Evolutionary conservation across 2,888 invertebrate species (phyloP), one percentile per base, ranked within the genome.

Genomic region (Tenthredo livida): DNA sequence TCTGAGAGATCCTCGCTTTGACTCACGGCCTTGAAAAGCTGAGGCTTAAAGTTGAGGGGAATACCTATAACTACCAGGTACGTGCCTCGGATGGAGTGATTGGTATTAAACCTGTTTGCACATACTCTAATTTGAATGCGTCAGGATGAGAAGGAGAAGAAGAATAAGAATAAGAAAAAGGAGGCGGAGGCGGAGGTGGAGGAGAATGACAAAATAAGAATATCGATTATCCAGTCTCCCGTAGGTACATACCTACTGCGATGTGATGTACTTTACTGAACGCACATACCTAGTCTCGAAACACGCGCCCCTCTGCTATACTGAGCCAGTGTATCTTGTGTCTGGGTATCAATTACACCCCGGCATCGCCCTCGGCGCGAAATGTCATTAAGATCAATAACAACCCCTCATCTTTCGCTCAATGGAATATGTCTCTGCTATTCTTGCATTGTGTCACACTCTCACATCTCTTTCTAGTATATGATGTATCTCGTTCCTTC

Each of bases 351-450:
- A 91, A 91, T 92, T 92, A 91, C 92, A 90, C 87, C 87, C 88
- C 86, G 87, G 72, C 86, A 87, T 89, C 87, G 91, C 92, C 91
- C 87, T 87, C 88, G 91, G 90, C 91, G 90, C 89, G 90, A 92
- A 91, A 92, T 91, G 89, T 92, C 91, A 92, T 92, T 91, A 91
- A 91, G 92, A 92, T 92, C 92, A 90, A 92, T 92, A 92, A 91
- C 90, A 90, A 80, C 85, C 78, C 70, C 85, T 80, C 77, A 84
- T 84, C 77, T 84, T 54, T 78, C 61, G 77, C 77, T 65, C 47
- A 43, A n/a, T 77, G 67, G 65, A 50, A 67, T 67, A 77, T 77
- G 25, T 77, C 29, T 37, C 50, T 47, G 78, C 50, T 77, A 29
- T 73, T 73, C 40, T n/a, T 73, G 73, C 73, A 73, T 73, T 73